phyloP scores from a whole-genome alignment of 2,113 vertebrate species.

The Motacilla tschutschensis region DNA sequence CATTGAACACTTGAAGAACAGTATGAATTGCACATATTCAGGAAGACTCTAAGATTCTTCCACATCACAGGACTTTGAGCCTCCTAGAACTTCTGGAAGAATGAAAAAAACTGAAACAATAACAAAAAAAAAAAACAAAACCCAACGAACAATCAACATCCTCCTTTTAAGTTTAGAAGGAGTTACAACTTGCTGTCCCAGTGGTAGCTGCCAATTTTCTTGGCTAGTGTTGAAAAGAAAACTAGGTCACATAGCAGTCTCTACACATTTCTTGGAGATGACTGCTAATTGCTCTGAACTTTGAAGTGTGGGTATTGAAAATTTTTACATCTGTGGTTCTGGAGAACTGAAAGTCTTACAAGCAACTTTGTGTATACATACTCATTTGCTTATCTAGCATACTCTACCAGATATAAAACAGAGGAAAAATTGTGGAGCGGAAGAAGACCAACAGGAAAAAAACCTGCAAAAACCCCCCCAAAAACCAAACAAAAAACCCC shows the following conservation, averaged over 20 bases:
- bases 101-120: not conserved
- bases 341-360: not conserved
- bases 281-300: not conserved
- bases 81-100: not conserved
- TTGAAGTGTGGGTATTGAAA: not conserved
- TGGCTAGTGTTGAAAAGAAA: not conserved
- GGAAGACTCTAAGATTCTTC: not conserved
- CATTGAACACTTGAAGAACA: not conserved
- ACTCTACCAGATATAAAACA: not conserved
- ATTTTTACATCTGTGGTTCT: not conserved
- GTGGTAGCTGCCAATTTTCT: not conserved
- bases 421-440: not conserved
- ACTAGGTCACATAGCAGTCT: not conserved
- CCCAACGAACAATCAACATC: not conserved
- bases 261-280: not conserved
- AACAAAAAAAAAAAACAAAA: not conserved
- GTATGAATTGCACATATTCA: not conserved
- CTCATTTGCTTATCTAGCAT: not conserved
- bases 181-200: not conserved
- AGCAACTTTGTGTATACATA: not conserved
- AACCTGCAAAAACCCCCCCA: rapidly evolving
- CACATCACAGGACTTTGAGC: not conserved
- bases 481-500: not conserved
- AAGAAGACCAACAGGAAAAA: not conserved
- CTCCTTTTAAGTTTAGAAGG: not conserved